Evolutionary conservation across 1,140 invertebrate species (phyloP), one percentile per base, ranked within the genome.

Genomic region (Brachionus calyciflorus): DNA sequence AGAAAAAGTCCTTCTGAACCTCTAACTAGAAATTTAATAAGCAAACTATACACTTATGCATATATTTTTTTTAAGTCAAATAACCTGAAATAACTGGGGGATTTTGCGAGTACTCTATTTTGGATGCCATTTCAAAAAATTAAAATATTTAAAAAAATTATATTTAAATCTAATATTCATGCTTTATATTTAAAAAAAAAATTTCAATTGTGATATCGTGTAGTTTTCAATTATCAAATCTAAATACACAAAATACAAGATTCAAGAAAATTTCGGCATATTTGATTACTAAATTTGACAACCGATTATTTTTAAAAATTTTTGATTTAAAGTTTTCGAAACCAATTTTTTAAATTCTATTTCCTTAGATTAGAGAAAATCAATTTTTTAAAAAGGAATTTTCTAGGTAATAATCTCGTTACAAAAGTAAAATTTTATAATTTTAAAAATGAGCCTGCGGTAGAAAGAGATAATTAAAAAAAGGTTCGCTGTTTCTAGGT

Each of bases 1-100:
- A 65, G 19, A 44, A 44, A 65, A 0, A 44, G 21, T 12, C 60
- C 60, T 44, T 65, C 60, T 9, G 60, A 65, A 44, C 60, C 44
- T 65, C 60, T 37, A 14, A 65, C 60, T 65, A 14, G 7, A 44
- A 44, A 9, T 46, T 46, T 46, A 7, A 7, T 26, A 55, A 55
- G 24, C 1, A 10, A 24, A 26, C n/a, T 55, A 26, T 55, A 49
- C 17, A n/a, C 14, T n/a, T n/a, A 1, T 49, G 6, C 17, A 17
- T n/a, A 17, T 6, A 17, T 1, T 49, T 6, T 17, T 49, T 17
- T 49, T 17, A 49, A 6, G n/a, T 10, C 10, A 49, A 7, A n/a
- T 17, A 24, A 65, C 60, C 60, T 44, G 60, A 65, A 24, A 65
- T 41, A 6, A 44, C 9, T 19, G 60, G 60, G 3, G 60, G 60